Base-by-base conservation (phyloP, 2,797 vertebrate genomes). In the Sebastes kiyomatsui region DNA sequence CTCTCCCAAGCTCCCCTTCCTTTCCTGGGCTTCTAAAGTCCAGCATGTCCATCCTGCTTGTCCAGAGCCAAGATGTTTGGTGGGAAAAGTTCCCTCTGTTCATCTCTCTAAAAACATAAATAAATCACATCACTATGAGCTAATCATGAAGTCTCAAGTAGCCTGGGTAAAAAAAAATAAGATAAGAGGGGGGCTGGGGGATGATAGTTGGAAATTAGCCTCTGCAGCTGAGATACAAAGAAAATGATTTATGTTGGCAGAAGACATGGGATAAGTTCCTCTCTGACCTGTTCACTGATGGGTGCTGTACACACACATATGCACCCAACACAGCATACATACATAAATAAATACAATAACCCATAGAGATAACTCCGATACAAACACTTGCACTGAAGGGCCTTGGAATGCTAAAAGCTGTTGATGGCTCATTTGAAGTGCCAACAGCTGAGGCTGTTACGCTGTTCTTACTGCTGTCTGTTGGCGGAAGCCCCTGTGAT, bases 81-180 rank as follows among this genome's bases (percentile, higher is more conserved):
- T 95, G 95, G 95, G 95, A 95, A 96, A 96, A 91, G 85, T 89
- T 94, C 90, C 88, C 87, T 86, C 86, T 89, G 92, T 95, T 93
- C 92, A 91, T 93, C 87, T 87, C 90, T 93, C 88, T 92, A 75
- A 93, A 93, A 95, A 94, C 94, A 94, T 91, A 94, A 96, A 96
- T 96, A 95, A 96, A 96, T 95, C 93, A 96, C 88, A 94, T 94
- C 83, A 86, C 91, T 92, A 93, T 93, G 92, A 95, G 94, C 93
- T 95, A 95, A 95, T 96, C 91, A 92, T 81, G 72, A 94, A 94
- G 90, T 93, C 90, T 93, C 85, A 93, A 92, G 91, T 83, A 94
- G 92, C 84, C 75, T 81, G 82, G 77, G 46, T 89, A 65, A 79
- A 80, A 87, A 87, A 86, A 82, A 74, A 59, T 49, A 55, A 42